These are phyloP conservation scores for Meteorus sp. DNA, from an alignment of 1,140 invertebrate genomes.

Conservation along the genomic window DNA sequence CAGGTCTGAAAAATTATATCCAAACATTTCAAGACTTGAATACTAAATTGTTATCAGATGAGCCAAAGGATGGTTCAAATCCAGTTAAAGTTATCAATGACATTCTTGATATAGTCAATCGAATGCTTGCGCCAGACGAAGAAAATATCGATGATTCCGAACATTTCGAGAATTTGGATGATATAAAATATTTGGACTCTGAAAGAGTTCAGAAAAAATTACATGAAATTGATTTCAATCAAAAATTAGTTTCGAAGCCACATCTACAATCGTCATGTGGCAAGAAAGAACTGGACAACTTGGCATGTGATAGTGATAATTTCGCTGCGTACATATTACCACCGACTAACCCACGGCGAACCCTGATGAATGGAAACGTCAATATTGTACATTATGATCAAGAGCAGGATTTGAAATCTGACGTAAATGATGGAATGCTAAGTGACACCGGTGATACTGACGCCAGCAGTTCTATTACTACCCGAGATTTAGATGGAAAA, in stretches of 20 bases:
- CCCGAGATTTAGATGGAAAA: conserved; percentile 31
- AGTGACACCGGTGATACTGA: conserved; percentile 37
- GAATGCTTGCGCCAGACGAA: conserved; percentile 33
- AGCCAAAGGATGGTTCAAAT: conserved; percentile 36
- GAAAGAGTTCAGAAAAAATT: conserved; percentile 41
- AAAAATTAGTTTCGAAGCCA: conserved; percentile 30
- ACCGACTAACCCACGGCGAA: conserved; percentile 28
- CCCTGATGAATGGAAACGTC: conserved; percentile 44
- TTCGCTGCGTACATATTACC: conserved; percentile 38
- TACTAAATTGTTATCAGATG: conserved; percentile 34
- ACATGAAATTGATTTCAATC: conserved; percentile 34
- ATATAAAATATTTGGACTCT: too few relatives aligned
- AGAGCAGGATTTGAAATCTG: conserved; percentile 37
- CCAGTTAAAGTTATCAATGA: conserved; percentile 42
- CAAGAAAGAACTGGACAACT: conserved; percentile 34
- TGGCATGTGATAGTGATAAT: conserved; percentile 19
- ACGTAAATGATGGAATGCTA: conserved; percentile 36
- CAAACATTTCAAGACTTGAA: conserved; percentile 46
- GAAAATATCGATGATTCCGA: conserved; percentile 19
- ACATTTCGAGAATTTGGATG: conserved; percentile 22
- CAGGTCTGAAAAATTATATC: conserved; percentile 45
- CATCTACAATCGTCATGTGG: conserved; percentile 23
- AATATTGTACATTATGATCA: conserved; percentile 27
- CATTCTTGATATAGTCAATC: conserved; percentile 43
- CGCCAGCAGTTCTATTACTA: conserved; percentile 3